Evolutionary conservation across 30 jellyfish, hydroid and myxozoan genomes (phyloP).

Genomic region (Cassiopea xamachana): DNA sequence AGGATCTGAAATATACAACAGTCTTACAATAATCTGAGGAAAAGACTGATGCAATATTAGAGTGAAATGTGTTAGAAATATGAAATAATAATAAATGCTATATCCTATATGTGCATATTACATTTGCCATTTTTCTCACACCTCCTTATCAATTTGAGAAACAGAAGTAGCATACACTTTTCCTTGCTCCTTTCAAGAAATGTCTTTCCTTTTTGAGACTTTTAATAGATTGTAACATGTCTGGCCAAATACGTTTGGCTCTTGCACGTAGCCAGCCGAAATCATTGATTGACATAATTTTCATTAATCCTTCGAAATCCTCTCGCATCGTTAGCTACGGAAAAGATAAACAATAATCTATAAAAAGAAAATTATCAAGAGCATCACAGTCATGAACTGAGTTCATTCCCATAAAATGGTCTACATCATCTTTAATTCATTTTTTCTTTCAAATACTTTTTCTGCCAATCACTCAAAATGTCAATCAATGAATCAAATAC

Average conservation of each 20-base stretch:
- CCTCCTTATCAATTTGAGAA: no score
- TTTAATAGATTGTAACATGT: constrained; percentile 61
- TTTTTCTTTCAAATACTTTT: background rate
- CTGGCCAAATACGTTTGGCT: constrained; percentile 76
- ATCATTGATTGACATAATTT: constrained; percentile 38
- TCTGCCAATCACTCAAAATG: background rate
- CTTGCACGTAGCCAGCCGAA: constrained; percentile 81
- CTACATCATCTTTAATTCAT: no score
- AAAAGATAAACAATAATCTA: background rate
- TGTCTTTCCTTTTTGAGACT: constrained; percentile 24
- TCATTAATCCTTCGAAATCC: constrained; percentile 74
- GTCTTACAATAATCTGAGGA: no score
- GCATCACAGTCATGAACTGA: background rate
- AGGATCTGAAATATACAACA: constrained; percentile 42
- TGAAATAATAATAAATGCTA: no score
- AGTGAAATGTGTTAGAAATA: no score
- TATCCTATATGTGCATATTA: no score
- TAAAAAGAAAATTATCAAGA: background rate
- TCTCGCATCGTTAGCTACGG: constrained; percentile 22
- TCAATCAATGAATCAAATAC: background rate
- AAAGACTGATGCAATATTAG: no score
- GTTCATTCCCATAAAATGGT: background rate
- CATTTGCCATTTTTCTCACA: no score
- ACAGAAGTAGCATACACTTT: constrained; percentile 50
- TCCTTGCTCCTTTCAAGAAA: constrained; percentile 48